These are phyloP conservation scores for Netelia fuscicornis DNA, from an alignment of 2,888 invertebrate species.

Conservation along the genomic window DNA sequence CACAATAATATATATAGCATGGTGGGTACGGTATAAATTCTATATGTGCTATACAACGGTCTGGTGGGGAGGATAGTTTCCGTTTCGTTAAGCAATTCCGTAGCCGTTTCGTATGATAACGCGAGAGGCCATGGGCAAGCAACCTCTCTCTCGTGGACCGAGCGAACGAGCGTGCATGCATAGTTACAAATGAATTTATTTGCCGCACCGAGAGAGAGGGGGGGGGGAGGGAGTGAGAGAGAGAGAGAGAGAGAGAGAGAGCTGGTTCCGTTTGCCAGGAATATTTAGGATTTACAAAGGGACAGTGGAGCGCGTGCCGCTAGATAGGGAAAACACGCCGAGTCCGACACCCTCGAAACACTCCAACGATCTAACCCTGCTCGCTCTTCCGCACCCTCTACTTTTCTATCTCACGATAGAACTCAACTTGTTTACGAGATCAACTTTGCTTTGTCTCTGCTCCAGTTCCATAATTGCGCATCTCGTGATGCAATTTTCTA, in stretches of 20 bases:
- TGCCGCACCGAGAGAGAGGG: slow-evolving; percentile 44
- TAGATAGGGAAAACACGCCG: slow-evolving; percentile 54
- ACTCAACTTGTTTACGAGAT: slow-evolving; percentile 44
- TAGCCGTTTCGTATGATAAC: slow-evolving; percentile 75
- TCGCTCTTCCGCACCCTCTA: not conserved
- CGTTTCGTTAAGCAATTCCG: slow-evolving; percentile 79
- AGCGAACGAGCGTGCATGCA: slow-evolving; percentile 35
- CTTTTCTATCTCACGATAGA: slow-evolving; percentile 24
- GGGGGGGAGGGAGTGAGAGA: not conserved
- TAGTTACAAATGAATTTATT: slow-evolving; percentile 78
- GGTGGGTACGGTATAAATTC: slow-evolving; percentile 33
- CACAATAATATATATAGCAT: slow-evolving; percentile 67
- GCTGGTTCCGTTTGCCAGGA: slow-evolving; percentile 32
- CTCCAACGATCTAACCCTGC: not conserved
- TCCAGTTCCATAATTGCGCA: not conserved
- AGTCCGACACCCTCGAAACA: slow-evolving; percentile 30
- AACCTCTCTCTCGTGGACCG: slow-evolving; percentile 36
- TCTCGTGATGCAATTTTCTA: not conserved
- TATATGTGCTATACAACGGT: slow-evolving; percentile 7
- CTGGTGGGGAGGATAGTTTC: slow-evolving; percentile 71
- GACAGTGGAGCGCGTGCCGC: not conserved
- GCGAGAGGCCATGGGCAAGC: slow-evolving; percentile 56
- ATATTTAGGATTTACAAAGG: slow-evolving; percentile 44
- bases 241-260: not conserved
- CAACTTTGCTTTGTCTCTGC: slow-evolving; percentile 23